Evolutionary conservation across 1,140 invertebrate species (phyloP).

Genomic region (Meloidogyne floridensis): DNA sequence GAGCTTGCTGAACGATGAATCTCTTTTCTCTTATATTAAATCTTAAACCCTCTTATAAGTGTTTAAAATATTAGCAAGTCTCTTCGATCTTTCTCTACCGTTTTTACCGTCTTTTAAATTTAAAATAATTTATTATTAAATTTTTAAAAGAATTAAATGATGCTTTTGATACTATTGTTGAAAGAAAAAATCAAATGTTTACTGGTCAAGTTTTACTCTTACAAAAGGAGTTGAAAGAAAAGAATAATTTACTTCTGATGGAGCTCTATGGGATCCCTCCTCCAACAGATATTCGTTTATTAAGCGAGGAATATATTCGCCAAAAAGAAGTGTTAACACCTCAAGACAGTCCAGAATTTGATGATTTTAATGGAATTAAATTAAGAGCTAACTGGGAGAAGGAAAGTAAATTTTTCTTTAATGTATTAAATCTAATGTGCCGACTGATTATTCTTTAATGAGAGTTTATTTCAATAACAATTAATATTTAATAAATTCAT

Average conservation of each 20-base stretch:
- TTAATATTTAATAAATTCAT: too few relatives aligned
- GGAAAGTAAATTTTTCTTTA: neutral
- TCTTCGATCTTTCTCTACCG: too few relatives aligned
- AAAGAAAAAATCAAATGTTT: slow-evolving; percentile 1
- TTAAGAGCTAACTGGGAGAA: neutral
- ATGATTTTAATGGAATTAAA: slow-evolving; percentile 7
- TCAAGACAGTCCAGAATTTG: neutral
- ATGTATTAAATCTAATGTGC: too few relatives aligned
- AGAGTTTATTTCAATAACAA: too few relatives aligned
- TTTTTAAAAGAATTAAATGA: neutral
- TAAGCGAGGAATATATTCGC: neutral
- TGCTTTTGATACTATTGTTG: neutral
- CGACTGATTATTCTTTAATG: too few relatives aligned
- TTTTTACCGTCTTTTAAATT: neutral
- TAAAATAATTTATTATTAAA: neutral
- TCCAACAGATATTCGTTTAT: neutral
- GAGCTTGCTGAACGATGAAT: too few relatives aligned
- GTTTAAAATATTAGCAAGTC: too few relatives aligned
- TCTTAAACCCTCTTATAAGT: too few relatives aligned
- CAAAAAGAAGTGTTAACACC: neutral
- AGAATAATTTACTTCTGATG: neutral
- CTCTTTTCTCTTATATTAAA: too few relatives aligned
- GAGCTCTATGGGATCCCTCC: neutral
- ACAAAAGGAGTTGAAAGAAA: slow-evolving; percentile 1
- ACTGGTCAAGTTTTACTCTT: neutral